phyloP scores from a whole-genome alignment of 2,113 vertebrate genomes.

The Syngnathus scovelli region DNA sequence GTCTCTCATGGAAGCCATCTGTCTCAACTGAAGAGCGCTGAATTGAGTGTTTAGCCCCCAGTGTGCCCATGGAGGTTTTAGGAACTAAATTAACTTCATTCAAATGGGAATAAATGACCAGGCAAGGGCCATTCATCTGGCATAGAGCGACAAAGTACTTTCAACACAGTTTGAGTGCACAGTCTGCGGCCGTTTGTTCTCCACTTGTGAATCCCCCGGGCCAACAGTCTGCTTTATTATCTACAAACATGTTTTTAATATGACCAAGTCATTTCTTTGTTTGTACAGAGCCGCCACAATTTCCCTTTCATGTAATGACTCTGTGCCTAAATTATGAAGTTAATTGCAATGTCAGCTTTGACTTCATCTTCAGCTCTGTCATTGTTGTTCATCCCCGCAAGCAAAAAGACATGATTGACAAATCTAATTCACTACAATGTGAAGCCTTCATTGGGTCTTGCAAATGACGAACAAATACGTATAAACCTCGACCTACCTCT shows the following conservation, averaged over 20 bases:
- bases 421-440: not conserved
- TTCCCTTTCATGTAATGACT: slow-evolving; percentile 44
- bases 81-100: slow-evolving; percentile 18
- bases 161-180: slow-evolving; percentile 6
- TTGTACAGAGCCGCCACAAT: slow-evolving; percentile 37
- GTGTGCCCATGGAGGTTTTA: slow-evolving; percentile 24
- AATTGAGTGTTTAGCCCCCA: slow-evolving; percentile 8
- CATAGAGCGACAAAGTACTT: not conserved
- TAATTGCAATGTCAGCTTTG: slow-evolving; percentile 23
- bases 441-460: not conserved
- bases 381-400: not conserved
- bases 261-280: slow-evolving; percentile 31
- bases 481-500: not conserved
- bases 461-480: not conserved
- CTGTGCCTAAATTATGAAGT: slow-evolving; percentile 36
- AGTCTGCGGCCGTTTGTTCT: slow-evolving; percentile 13
- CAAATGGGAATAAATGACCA: slow-evolving; percentile 27
- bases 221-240: not conserved
- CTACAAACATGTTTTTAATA: slow-evolving; percentile 42
- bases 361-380: not conserved
- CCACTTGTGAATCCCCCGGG: not conserved
- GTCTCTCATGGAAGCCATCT: not conserved
- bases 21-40: not conserved
- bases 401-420: slow-evolving; percentile 10
- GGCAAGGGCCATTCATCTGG: slow-evolving; percentile 1